Evolutionary conservation across 1,140 invertebrate species (phyloP).

Genomic region (Dufourea novaeangliae): DNA sequence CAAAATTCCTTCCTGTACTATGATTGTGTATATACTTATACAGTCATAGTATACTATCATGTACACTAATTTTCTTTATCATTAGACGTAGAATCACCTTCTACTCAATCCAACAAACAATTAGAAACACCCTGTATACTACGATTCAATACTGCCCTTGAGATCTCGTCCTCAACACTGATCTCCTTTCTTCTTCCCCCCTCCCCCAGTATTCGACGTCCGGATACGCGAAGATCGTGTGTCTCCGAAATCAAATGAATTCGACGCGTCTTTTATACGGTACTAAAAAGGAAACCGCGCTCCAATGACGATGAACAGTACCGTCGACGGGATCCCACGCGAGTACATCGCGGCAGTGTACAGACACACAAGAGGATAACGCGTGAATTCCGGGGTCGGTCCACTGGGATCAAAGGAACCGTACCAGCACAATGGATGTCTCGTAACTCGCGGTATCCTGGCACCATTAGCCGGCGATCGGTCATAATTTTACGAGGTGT

Average conservation of each 20-base stretch:
- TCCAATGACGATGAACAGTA: background rate
- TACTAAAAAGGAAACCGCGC: background rate
- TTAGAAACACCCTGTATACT: no score
- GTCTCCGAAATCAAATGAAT: slow-evolving; percentile 1
- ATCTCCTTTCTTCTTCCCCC: background rate
- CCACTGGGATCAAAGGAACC: slow-evolving; percentile 48
- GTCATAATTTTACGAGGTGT: slow-evolving; percentile 70
- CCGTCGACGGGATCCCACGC: background rate
- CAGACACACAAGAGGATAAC: slow-evolving; percentile 14
- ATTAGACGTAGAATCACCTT: no score
- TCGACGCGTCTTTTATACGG: slow-evolving; percentile 4
- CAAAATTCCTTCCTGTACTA: no score
- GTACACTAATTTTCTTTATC: no score
- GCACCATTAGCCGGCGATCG: slow-evolving; percentile 58
- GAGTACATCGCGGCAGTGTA: slow-evolving; percentile 3
- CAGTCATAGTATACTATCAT: no score
- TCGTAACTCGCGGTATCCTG: slow-evolving; percentile 52
- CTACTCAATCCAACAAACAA: no score
- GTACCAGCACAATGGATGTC: slow-evolving; percentile 45
- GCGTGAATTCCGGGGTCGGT: slow-evolving; percentile 39
- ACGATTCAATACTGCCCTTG: no score
- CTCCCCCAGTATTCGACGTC: background rate
- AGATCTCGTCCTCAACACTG: no score
- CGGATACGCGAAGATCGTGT: background rate
- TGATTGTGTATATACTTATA: no score